These are phyloP conservation scores for Leptinotarsa defecta DNA, from an alignment of 1,140 invertebrate genomes.

Conservation along the genomic window DNA sequence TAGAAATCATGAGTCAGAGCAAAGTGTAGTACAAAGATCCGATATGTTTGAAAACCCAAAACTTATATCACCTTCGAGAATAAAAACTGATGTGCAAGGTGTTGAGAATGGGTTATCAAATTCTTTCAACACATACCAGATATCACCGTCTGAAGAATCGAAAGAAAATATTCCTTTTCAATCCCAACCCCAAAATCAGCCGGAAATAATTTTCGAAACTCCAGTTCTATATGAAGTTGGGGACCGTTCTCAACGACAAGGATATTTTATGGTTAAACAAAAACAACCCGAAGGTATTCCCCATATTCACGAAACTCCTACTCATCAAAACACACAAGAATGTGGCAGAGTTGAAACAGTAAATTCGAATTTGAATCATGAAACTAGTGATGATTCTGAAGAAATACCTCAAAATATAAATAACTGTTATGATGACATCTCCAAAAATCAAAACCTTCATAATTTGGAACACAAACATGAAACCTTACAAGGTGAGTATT, in stretches of 20 bases:
- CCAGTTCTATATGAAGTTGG: background rate
- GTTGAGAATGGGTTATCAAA: background rate
- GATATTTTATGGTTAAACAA: slow-evolving; percentile 22
- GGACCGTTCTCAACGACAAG: background rate
- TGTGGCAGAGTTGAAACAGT: no score
- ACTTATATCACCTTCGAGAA: background rate
- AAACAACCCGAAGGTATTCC: background rate
- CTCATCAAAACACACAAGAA: no score
- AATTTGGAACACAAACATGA: no score
- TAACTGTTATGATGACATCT: no score
- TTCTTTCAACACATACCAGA: background rate
- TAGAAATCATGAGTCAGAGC: background rate
- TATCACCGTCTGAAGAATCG: background rate
- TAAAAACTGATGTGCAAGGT: background rate
- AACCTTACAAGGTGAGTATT: no score
- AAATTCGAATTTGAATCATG: no score
- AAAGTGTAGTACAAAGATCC: background rate
- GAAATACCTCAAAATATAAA: no score
- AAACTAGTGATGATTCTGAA: no score
- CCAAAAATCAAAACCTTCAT: no score
- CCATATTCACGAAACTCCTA: no score
- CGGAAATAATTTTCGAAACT: slow-evolving; percentile 13
- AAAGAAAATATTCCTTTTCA: background rate
- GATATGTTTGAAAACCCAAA: background rate
- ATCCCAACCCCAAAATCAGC: background rate